A percentile compares a stretch with the other conserved stretches of the same genome.
phyloP scores from a whole-genome alignment of 2,888 invertebrate genomes.

The Galeruca laticollis region DNA sequence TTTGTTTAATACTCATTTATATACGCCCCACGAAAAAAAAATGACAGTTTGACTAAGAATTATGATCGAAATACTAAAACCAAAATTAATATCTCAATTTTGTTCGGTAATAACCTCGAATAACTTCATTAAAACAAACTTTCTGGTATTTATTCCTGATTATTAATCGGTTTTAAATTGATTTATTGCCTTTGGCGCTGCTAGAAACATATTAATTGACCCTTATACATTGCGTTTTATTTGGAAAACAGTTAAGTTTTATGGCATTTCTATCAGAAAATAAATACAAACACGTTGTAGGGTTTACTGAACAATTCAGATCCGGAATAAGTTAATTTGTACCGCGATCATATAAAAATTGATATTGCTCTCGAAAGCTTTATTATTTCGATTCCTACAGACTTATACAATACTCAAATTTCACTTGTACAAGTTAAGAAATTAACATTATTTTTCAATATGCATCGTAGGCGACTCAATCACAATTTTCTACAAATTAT shows the following conservation, averaged over 20 bases:
- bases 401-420: too few species aligned
- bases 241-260: conserved; percentile 49
- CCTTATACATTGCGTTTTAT: conserved; percentile 50
- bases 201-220: conserved; percentile 54
- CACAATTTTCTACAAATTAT: too few species aligned
- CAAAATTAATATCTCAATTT: conserved; percentile 47
- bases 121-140: conserved; percentile 47
- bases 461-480: too few species aligned
- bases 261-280: conserved; percentile 48
- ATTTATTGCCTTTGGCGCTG: conserved; percentile 59
- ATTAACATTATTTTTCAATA: too few species aligned
- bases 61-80: conserved; percentile 34
- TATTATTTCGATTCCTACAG: too few species aligned
- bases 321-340: conserved; percentile 1
- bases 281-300: conserved; percentile 47
- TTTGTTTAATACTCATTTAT: conserved; percentile 25
- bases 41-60: conserved; percentile 36
- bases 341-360: neutral
- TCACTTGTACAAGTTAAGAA: too few species aligned
- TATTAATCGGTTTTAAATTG: conserved; percentile 65
- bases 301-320: conserved; percentile 40
- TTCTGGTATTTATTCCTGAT: conserved; percentile 60
- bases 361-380: too few species aligned
- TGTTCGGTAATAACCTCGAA: conserved; percentile 37
- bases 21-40: conserved; percentile 29